Evolutionary conservation across 2,888 invertebrate species (phyloP).

Genomic region (Pseudococcus longispinus): DNA sequence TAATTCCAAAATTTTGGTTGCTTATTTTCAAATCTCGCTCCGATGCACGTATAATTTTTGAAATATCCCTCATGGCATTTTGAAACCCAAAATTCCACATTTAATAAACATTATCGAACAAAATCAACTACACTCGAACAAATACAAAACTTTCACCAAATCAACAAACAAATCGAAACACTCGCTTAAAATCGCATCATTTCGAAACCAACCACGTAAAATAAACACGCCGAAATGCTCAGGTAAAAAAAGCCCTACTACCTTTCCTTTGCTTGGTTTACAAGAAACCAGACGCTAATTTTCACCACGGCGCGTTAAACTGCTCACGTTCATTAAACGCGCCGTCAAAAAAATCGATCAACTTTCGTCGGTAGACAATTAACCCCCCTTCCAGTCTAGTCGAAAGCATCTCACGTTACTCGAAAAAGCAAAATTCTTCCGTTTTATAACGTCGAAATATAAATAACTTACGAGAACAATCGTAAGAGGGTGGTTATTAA

Average conservation of each 20-base stretch:
- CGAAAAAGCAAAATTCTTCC: neutral
- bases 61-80: too few relatives aligned
- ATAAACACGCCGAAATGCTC: neutral
- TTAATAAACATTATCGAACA: too few relatives aligned
- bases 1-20: too few relatives aligned
- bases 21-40: too few relatives aligned
- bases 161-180: neutral
- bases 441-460: neutral
- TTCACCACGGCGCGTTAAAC: neutral
- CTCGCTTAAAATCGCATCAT: neutral
- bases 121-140: too few relatives aligned
- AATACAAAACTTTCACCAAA: neutral
- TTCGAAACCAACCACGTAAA: neutral
- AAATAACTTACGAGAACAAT: constrained; percentile 25
- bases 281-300: neutral
- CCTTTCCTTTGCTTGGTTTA: neutral
- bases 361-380: constrained; percentile 16
- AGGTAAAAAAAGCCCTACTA: neutral
- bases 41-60: too few relatives aligned
- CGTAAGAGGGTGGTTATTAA: constrained; percentile 28
- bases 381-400: constrained; percentile 30
- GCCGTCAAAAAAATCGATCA: constrained; percentile 10
- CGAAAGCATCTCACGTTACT: constrained; percentile 19
- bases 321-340: constrained; percentile 1
- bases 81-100: too few relatives aligned